Percentiles rank a stretch among this genome's conserved stretches.
These are phyloP conservation scores for Ophion costatus DNA, from an alignment of 2,888 invertebrate species.

Conservation along the genomic window DNA sequence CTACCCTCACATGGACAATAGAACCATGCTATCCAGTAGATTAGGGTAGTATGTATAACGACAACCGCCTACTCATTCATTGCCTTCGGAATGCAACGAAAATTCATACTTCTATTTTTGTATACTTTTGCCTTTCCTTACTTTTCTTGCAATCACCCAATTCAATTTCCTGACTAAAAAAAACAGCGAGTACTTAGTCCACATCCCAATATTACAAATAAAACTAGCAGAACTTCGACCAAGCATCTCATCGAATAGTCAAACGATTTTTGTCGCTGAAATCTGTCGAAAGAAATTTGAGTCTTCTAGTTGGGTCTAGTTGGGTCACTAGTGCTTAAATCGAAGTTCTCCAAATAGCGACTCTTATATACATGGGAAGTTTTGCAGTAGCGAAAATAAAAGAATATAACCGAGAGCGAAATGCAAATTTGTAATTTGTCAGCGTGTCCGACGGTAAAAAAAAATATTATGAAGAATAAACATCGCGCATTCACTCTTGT, in stretches of 20 bases:
- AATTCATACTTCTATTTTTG: background rate
- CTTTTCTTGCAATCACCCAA: background rate
- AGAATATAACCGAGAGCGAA: background rate
- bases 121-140: no score
- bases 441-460: background rate
- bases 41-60: background rate
- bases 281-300: no score
- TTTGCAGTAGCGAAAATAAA: background rate
- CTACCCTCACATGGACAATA: background rate
- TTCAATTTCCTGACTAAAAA: no score
- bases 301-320: no score
- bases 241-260: no score
- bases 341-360: background rate
- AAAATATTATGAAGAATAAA: background rate
- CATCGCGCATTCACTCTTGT: background rate
- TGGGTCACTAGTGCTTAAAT: no score
- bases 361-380: background rate
- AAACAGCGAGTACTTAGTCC: no score
- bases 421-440: background rate
- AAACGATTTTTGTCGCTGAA: no score
- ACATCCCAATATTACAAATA: no score
- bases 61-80: background rate
- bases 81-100: background rate
- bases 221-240: no score
- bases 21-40: slow-evolving; percentile 24